Evolutionary conservation across 2,113 vertebrate genomes (phyloP), one percentile per base, ranked within the genome.

Genomic region (Pterophyllum scalare): DNA sequence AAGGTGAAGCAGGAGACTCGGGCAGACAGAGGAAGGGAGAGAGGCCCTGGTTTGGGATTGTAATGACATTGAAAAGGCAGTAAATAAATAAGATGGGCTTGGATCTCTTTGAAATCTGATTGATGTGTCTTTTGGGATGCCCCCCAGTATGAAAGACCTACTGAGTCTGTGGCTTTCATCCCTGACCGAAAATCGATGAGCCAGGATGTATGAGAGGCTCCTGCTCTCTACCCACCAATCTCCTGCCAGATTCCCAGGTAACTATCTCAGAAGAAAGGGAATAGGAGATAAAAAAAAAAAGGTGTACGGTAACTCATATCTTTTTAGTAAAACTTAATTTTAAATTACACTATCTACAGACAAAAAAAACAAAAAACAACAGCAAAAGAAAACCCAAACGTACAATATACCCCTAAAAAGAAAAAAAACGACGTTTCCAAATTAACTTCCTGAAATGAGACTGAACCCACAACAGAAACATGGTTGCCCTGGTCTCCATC

Each of bases 41-140:
- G 67, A 76, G 78, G 59, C 52, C 81, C 76, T 86, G 89, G 78
- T 91, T 87, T 91, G 85, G 90, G 91, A 90, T 91, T 86, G 83
- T 94, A 93, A 94, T 91, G 93, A 92, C 59, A 86, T 88, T 91
- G 91, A 88, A 89, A 94, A 94, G 85, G 84, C 82, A 85, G 93
- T 93, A 94, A 95, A 95, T 94, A 95, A 95, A 96, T 94, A 94
- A 91, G 91, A 92, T 88, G 83, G 88, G 85, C 87, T 85, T 82
- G 82, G 81, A 83, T 87, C 89, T 86, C 88, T 94, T 93, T 90
- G 93, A 95, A 93, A 95, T 91, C 90, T 91, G 94, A 95, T 94
- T 94, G 94, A 96, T 95, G 95, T 90, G 91, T 92, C 94, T 94
- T 93, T 94, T 89, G 93, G 93, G 94, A 94, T 89, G 89, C 75